phyloP scores from a whole-genome alignment of 2,113 vertebrate species.

The Pomatostomus ruficeps region DNA sequence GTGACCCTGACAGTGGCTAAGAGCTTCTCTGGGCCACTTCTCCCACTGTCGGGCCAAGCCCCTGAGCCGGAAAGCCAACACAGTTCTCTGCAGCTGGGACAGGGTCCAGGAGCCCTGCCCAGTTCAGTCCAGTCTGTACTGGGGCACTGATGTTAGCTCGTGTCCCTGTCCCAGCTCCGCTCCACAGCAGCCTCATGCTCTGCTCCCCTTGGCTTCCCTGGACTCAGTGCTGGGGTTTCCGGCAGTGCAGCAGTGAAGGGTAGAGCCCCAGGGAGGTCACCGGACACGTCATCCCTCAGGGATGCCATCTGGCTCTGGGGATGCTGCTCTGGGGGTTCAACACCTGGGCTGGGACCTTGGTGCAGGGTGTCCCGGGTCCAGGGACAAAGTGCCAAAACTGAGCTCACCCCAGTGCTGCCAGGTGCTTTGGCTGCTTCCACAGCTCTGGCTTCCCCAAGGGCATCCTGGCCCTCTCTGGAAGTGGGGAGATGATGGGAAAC shows the following conservation, averaged over 20 bases:
- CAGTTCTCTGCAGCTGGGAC: neutral
- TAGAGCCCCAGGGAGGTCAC: neutral
- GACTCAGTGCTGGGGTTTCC: accelerated
- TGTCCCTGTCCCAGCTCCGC: neutral
- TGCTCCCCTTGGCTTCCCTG: neutral
- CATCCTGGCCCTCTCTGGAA: neutral
- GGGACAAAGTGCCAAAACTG: neutral
- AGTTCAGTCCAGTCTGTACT: neutral
- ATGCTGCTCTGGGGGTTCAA: neutral
- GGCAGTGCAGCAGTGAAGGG: accelerated
- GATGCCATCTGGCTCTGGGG: too few species aligned
- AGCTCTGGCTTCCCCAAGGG: neutral
- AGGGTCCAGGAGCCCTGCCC: neutral
- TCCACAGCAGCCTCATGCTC: neutral
- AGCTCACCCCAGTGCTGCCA: accelerated
- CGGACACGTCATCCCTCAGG: too few species aligned
- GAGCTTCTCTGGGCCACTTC: neutral
- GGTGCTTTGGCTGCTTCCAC: neutral
- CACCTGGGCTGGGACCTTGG: accelerated
- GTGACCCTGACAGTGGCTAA: neutral
- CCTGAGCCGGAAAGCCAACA: neutral
- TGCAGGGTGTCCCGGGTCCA: accelerated
- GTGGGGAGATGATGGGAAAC: neutral
- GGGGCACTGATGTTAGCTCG: accelerated
- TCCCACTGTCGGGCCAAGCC: neutral